A percentile compares a stretch with the other conserved stretches of the same genome.
These are phyloP conservation scores for Aphelenchoides bicaudatus DNA, from an alignment of 2,888 invertebrate genomes.

Conservation along the genomic window DNA sequence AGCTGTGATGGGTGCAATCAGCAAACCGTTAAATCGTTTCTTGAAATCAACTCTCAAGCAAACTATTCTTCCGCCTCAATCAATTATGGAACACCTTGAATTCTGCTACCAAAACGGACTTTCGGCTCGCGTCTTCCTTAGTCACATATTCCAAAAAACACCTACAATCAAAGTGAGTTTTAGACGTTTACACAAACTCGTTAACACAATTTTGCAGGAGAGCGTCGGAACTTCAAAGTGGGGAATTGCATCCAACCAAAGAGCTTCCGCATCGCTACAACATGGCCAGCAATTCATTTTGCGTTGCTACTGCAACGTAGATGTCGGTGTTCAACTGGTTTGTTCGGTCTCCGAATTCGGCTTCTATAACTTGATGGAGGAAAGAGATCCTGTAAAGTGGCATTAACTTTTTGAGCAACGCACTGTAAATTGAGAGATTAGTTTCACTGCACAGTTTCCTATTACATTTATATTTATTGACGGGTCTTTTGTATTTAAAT, in stretches of 20 bases:
- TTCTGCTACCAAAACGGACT: constrained; percentile 87
- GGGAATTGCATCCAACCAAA: constrained; percentile 82
- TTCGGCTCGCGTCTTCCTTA: constrained; percentile 87
- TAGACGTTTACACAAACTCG: too few species aligned
- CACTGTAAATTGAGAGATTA: too few species aligned
- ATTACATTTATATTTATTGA: neutral
- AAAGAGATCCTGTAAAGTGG: neutral
- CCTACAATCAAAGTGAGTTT: constrained; percentile 1
- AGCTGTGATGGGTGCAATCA: constrained; percentile 93
- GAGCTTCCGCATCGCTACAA: constrained; percentile 79
- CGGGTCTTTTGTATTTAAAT: neutral
- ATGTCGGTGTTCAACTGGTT: constrained; percentile 84
- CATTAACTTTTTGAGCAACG: too few species aligned
- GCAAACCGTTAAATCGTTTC: constrained; percentile 90
- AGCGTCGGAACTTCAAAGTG: constrained; percentile 72
- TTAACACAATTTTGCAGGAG: constrained; percentile 33
- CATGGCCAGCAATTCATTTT: constrained; percentile 84
- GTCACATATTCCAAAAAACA: constrained; percentile 72
- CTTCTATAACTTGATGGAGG: constrained; percentile 78
- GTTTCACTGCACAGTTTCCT: too few species aligned
- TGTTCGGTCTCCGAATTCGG: constrained; percentile 82
- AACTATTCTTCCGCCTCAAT: constrained; percentile 85
- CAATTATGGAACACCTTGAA: constrained; percentile 82
- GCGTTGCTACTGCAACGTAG: constrained; percentile 65
- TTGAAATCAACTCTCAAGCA: constrained; percentile 87